A percentile compares a stretch with the other conserved stretches of the same genome.
Conservation (phyloP, 2,888 invertebrate species). For the Erannis defoliaria region DNA sequence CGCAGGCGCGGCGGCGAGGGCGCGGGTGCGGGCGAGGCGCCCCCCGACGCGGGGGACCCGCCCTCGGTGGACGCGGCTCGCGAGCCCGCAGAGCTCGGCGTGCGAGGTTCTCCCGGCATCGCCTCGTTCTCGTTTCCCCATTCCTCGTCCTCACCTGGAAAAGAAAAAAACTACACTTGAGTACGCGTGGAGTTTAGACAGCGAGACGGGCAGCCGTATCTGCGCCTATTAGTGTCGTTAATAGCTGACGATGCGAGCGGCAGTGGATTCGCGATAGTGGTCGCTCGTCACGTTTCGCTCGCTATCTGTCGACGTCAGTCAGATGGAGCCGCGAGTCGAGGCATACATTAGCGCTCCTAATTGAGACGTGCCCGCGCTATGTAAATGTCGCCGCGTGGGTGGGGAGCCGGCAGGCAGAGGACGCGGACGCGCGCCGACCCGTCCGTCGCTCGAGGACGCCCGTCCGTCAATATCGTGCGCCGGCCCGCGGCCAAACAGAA, state of each 20-base stretch:
- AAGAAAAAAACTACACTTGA: constrained; percentile 50
- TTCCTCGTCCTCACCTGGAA: constrained; percentile 89
- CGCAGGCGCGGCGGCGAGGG: constrained; percentile 89
- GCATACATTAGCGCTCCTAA: constrained; percentile 87
- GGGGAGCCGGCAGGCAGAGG: constrained; percentile 64
- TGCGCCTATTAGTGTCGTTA: constrained; percentile 80
- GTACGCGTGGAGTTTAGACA: constrained; percentile 47
- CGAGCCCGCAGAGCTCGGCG: constrained; percentile 81
- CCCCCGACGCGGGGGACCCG: constrained; percentile 66
- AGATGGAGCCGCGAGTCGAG: constrained; percentile 82
- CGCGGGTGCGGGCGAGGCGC: constrained; percentile 67
- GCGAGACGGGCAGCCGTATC: constrained; percentile 65
- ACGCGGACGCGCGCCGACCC: constrained; percentile 35
- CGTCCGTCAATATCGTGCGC: constrained; percentile 80
- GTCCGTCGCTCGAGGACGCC: constrained; percentile 51
- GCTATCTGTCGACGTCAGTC: constrained; percentile 82
- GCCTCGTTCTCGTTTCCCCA: constrained; percentile 88
- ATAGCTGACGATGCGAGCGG: constrained; percentile 75
- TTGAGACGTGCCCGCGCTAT: constrained; percentile 85
- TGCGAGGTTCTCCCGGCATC: constrained; percentile 84
- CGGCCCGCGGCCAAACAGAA: constrained; percentile 79
- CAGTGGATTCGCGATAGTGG: constrained; percentile 77
- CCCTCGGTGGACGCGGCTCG: constrained; percentile 72
- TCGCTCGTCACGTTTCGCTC: constrained; percentile 83
- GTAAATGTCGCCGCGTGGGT: constrained; percentile 85